phyloP scores from a whole-genome alignment of 1,140 invertebrate species.

The Nylanderia fulva region DNA sequence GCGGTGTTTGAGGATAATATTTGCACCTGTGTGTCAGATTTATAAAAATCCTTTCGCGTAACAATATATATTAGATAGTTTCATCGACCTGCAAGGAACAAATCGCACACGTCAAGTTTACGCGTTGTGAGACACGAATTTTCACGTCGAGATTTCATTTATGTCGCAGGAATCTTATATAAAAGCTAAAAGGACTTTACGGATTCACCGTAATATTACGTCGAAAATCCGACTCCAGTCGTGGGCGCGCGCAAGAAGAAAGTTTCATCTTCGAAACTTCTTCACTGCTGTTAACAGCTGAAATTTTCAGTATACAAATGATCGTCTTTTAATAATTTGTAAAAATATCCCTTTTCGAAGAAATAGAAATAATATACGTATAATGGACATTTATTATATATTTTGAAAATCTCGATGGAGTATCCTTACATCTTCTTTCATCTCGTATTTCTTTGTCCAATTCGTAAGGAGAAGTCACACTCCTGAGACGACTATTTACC shows the following conservation, averaged over 20 bases:
- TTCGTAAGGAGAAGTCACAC: slow-evolving; percentile 7
- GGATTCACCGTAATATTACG: slow-evolving; percentile 35
- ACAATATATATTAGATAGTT: background rate
- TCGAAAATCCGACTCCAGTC: slow-evolving; percentile 23
- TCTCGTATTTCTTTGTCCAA: background rate
- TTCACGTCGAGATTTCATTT: slow-evolving; percentile 34
- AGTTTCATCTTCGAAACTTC: background rate
- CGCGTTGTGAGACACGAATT: background rate
- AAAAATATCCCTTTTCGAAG: too few species aligned
- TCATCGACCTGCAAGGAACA: background rate
- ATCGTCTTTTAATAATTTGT: background rate
- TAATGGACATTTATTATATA: background rate
- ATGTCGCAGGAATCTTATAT: slow-evolving; percentile 39
- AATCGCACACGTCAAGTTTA: background rate
- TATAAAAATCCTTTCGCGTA: background rate
- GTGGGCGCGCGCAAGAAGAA: background rate
- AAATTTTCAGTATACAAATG: background rate
- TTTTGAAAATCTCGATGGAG: background rate
- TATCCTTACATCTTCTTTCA: background rate
- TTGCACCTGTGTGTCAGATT: slow-evolving; percentile 21
- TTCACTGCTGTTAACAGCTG: background rate
- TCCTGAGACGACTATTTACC: slow-evolving; percentile 34
- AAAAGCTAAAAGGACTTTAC: slow-evolving; percentile 29
- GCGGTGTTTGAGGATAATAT: background rate
- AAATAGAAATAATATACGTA: background rate